Evolutionary conservation across 2,113 vertebrate genomes (phyloP), one percentile per base, ranked within the genome.

Genomic region (Caranx melampygus): DNA sequence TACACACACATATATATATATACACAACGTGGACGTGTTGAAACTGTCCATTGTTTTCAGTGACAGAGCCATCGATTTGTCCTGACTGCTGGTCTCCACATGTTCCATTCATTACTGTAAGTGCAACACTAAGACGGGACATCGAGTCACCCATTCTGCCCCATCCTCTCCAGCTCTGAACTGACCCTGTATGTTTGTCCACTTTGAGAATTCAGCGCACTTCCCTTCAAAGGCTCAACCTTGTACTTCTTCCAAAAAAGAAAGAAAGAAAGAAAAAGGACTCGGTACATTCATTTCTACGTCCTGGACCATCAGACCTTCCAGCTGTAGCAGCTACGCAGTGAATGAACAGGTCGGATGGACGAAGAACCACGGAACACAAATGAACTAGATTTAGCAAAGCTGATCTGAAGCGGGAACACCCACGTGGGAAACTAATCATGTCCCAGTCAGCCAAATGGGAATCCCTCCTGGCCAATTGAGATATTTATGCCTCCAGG

Each of bases 251-350:
- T 72, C 79, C 70, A 69, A 70, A 57, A 42, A 42, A 5, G 8
- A 37, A 37, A 37, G 8, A 37, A 5, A 37, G 8, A 37, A 52
- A 47, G 37, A 68, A 72, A 79, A 79, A 68, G 55, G 67, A 82
- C 71, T 31, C 6, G 12, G 31, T 44, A 5, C 10, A 11, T 78
- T 72, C 72, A 52, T 40, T 52, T 58, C 72, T 49, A 0, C 64
- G 51, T 59, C 70, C 68, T 51, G n/a, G 69, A 75, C 63, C 57
- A 18, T 47, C 33, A 83, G 68, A 81, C 74, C 70, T 90, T 88
- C 83, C 79, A 72, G 55, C 75, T 63, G 61, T 26, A 42, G 72
- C 67, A 11, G 47, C 42, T n/a, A 6, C 6, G 52, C 60, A 12
- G 83, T 4, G 42, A 37, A 14, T 11, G 51, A 58, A 42, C 6